Conservation (phyloP, 2,797 vertebrate species). For the Myotis vivesi region DNA sequence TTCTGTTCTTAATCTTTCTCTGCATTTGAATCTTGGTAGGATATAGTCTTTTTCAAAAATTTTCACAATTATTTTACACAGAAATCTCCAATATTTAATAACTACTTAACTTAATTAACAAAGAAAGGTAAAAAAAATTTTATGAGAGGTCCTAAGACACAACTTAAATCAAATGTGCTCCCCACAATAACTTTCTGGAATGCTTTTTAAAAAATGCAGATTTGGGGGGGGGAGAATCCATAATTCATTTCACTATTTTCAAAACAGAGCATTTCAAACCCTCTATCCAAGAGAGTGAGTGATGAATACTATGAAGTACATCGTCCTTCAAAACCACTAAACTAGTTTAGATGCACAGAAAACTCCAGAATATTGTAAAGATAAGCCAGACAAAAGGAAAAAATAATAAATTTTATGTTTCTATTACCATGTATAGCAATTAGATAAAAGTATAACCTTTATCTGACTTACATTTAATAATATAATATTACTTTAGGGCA, state of each 20-base stretch:
- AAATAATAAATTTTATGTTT: neutral
- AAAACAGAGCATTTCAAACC: conserved; percentile 7
- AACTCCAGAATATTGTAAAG: neutral
- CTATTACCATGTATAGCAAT: neutral
- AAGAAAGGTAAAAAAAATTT: neutral
- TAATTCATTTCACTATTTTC: neutral
- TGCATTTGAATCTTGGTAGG: conserved; percentile 4
- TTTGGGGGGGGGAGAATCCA: neutral
- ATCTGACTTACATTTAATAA: neutral
- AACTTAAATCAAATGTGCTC: conserved; percentile 23
- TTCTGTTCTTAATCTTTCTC: neutral
- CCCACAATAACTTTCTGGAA: conserved; percentile 1
- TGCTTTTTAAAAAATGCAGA: neutral
- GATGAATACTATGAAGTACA: neutral
- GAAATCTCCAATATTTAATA: conserved; percentile 26
- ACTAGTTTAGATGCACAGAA: neutral
- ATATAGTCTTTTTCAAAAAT: neutral
- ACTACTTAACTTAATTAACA: conserved; percentile 3
- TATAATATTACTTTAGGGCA: neutral
- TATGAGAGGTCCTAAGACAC: neutral
- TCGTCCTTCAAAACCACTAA: neutral
- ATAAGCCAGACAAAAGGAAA: neutral
- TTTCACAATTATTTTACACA: neutral
- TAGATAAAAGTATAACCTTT: neutral
- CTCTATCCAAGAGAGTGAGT: neutral